These are phyloP conservation scores for Bombyx huttoni DNA, from an alignment of 2,888 invertebrate genomes.

Conservation along the genomic window DNA sequence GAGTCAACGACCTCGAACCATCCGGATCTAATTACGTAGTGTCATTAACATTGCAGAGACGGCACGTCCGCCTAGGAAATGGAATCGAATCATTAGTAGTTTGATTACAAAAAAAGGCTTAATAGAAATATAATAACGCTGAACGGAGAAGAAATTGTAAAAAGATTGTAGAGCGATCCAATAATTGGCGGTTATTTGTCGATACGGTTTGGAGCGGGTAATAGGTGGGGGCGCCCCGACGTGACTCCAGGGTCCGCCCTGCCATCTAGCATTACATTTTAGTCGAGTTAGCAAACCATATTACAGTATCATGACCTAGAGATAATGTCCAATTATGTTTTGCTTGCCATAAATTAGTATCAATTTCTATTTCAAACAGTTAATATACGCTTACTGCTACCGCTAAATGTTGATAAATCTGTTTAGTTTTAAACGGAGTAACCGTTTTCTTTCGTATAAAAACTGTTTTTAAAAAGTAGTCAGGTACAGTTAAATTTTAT, in stretches of 20 bases:
- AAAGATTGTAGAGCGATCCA: conserved; percentile 72
- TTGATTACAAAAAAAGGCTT: conserved; percentile 72
- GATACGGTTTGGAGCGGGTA: conserved; percentile 71
- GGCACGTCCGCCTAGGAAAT: conserved; percentile 72
- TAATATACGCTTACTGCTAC: not conserved
- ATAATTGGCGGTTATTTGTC: conserved; percentile 72
- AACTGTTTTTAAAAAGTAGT: no score
- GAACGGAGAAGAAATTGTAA: conserved; percentile 69
- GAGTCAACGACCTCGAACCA: conserved; percentile 65
- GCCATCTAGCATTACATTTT: not conserved
- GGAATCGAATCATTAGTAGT: conserved; percentile 73
- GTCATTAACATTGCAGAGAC: conserved; percentile 68
- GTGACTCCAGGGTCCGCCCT: conserved; percentile 39
- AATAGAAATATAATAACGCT: conserved; percentile 72
- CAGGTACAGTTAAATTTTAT: no score
- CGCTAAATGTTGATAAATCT: no score
- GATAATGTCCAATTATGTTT: not conserved
- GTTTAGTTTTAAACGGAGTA: no score
- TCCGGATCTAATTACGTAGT: conserved; percentile 71
- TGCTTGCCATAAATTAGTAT: not conserved
- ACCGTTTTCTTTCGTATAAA: no score
- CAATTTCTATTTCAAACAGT: not conserved
- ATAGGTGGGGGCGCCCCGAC: conserved; percentile 63
- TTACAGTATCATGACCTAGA: not conserved
- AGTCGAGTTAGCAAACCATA: not conserved